These are phyloP conservation scores for Taenaris catops DNA, from an alignment of 2,888 invertebrate genomes.

Conservation along the genomic window DNA sequence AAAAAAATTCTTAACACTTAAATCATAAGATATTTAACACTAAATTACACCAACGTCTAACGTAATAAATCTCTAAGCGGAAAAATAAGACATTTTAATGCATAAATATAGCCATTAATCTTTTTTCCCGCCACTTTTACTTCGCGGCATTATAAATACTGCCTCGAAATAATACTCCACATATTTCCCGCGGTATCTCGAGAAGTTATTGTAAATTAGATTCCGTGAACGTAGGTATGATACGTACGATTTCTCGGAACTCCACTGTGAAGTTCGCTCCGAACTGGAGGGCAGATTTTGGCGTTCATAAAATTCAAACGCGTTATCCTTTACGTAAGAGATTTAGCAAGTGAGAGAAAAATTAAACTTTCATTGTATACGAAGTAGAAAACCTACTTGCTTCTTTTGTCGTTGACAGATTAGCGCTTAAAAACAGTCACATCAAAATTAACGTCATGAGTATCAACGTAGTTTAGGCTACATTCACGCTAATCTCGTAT, in stretches of 20 bases:
- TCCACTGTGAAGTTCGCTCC: constrained; percentile 22
- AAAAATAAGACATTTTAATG: constrained; percentile 14
- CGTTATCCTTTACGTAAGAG: constrained; percentile 21
- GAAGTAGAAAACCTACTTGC: too few species aligned
- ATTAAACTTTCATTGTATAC: neutral
- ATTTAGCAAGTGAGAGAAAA: constrained; percentile 15
- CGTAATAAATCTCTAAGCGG: constrained; percentile 10
- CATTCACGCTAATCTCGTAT: too few species aligned
- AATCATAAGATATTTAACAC: constrained; percentile 7
- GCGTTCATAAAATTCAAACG: constrained; percentile 28
- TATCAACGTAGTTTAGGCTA: too few species aligned
- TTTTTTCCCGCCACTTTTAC: constrained; percentile 9
- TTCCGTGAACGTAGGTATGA: constrained; percentile 25
- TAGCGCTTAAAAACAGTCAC: too few species aligned
- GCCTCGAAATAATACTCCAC: constrained; percentile 18
- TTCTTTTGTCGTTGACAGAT: too few species aligned
- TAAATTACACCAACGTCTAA: constrained; percentile 8
- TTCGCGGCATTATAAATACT: constrained; percentile 13
- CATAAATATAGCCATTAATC: constrained; percentile 12
- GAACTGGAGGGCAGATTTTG: constrained; percentile 23
- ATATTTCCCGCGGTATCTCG: constrained; percentile 24
- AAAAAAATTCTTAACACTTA: too few species aligned
- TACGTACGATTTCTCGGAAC: constrained; percentile 24
- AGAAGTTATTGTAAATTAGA: constrained; percentile 27
- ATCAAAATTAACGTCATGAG: too few species aligned